These are phyloP conservation scores for Drosophila teissieri DNA, from an alignment of 1,140 invertebrate genomes.

Conservation along the genomic window DNA sequence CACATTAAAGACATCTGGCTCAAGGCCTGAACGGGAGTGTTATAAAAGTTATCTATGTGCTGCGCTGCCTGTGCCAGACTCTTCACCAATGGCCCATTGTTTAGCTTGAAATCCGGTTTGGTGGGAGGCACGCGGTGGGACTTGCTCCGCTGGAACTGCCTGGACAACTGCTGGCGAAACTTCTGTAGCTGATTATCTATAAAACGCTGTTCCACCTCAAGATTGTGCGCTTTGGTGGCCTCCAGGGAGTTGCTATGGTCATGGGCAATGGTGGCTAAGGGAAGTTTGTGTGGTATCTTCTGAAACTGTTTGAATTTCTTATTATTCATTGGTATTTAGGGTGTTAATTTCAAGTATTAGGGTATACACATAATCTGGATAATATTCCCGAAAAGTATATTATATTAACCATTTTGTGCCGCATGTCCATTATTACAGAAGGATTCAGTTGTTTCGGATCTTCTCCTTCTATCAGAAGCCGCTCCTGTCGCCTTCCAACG, in stretches of 20 bases:
- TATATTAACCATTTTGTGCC: constrained; percentile 76
- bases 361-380: no score
- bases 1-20: constrained; percentile 41
- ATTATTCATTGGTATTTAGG: no score
- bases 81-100: constrained; percentile 60
- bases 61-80: constrained; percentile 62
- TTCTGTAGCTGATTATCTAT: constrained; percentile 75
- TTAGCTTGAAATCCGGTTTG: constrained; percentile 68
- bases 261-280: constrained; percentile 66
- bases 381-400: no score
- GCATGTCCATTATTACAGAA: constrained; percentile 75
- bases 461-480: constrained; percentile 68
- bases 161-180: constrained; percentile 76
- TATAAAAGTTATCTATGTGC: constrained; percentile 77
- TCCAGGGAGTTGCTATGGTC: constrained; percentile 52
- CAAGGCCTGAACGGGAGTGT: constrained; percentile 66
- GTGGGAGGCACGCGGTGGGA: constrained; percentile 47
- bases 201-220: constrained; percentile 76
- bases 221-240: constrained; percentile 65
- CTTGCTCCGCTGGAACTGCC: constrained; percentile 44
- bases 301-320: constrained; percentile 51
- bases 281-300: constrained; percentile 66
- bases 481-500: constrained; percentile 54
- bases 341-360: no score
- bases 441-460: constrained; percentile 64